Base-by-base conservation (phyloP, 2,797 vertebrate genomes). In the Urophycis tenuis region DNA sequence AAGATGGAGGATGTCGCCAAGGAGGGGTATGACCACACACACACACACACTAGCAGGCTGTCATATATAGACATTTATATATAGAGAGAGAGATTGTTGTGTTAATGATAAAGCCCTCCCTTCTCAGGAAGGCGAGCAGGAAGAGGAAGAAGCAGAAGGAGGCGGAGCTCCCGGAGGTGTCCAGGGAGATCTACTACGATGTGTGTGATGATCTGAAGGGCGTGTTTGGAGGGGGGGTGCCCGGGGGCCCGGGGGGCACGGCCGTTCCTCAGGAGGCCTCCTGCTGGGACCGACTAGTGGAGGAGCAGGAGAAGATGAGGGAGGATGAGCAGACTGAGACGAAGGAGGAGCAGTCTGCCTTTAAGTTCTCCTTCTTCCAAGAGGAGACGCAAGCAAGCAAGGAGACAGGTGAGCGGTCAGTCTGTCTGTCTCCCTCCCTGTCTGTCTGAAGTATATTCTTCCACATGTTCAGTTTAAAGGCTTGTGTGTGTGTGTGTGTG, bases 351-450 rank as follows among this genome's bases (percentile, higher is more conserved):
- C 22, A 25, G 0, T 10, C 77, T 1, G 90, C 87, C 9, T 99
- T 99, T 82, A 95, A 79, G 0, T 99, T 99, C 86, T 98, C 95
- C 30, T 99, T 99, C 88, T 99, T 98, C 74, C 92, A 84, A 76
- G 90, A 90, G 2, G 87, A 93, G 0, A 0, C 53, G 0, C 85
- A 80, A 5, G 72, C 89, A 2, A 77, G 10, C 0, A 34, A 22
- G 41, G 92, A 93, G 41, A 87, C 92, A 82, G 95, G 96, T 97
- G 32, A 19, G 69, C 30, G 32, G 31, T 10, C 14, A 5, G 69
- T 19, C 69, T 7, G 30, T 71, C 30, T 19, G 12, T 71, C 69
- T 19, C 14, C 8, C 69, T 30, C 15, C n/a, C 19, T 30, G 25
- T 10, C 32, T 60, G 49, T 3, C 64, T 69, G 67, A 67, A 69